These are phyloP conservation scores for Adelphocoris suturalis DNA, from an alignment of 2,888 invertebrate species.

Conservation along the genomic window DNA sequence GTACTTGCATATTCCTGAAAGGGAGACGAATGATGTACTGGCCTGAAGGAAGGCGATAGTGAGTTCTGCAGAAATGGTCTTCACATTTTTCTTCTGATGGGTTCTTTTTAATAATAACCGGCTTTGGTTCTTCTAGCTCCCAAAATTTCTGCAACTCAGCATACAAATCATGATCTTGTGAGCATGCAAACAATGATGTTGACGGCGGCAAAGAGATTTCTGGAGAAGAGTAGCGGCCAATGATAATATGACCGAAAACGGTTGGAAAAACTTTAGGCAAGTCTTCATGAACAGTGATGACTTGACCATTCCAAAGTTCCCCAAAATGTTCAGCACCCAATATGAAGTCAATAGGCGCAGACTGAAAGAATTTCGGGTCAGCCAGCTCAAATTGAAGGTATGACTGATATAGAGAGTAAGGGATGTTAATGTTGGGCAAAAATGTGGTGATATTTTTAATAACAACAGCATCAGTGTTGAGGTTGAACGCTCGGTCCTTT, in stretches of 20 bases:
- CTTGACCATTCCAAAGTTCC: slow-evolving; percentile 24
- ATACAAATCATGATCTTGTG: slow-evolving; percentile 34
- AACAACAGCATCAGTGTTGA: slow-evolving; percentile 57
- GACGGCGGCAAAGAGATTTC: not conserved
- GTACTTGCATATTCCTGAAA: no score
- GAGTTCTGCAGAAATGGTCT: no score
- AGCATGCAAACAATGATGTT: slow-evolving; percentile 32
- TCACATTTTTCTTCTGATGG: no score
- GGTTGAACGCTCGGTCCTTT: not conserved
- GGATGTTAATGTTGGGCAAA: slow-evolving; percentile 57
- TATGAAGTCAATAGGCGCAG: slow-evolving; percentile 62
- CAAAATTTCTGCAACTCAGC: slow-evolving; percentile 22
- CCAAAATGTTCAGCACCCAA: slow-evolving; percentile 67
- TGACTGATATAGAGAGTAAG: not conserved
- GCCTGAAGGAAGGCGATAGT: no score
- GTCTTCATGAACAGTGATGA: not conserved
- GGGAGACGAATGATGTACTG: no score
- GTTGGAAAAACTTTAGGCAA: slow-evolving; percentile 43
- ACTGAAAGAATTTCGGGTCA: slow-evolving; percentile 65
- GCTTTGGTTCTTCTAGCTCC: slow-evolving; percentile 55
- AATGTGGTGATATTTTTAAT: slow-evolving; percentile 53
- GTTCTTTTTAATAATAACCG: slow-evolving; percentile 71
- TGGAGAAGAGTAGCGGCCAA: slow-evolving; percentile 23
- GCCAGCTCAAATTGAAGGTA: slow-evolving; percentile 59
- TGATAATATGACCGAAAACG: slow-evolving; percentile 55